Percentiles rank a stretch among this genome's conserved stretches.
Conservation (phyloP, 2,888 invertebrate species). For the Acholoe squamosa region DNA sequence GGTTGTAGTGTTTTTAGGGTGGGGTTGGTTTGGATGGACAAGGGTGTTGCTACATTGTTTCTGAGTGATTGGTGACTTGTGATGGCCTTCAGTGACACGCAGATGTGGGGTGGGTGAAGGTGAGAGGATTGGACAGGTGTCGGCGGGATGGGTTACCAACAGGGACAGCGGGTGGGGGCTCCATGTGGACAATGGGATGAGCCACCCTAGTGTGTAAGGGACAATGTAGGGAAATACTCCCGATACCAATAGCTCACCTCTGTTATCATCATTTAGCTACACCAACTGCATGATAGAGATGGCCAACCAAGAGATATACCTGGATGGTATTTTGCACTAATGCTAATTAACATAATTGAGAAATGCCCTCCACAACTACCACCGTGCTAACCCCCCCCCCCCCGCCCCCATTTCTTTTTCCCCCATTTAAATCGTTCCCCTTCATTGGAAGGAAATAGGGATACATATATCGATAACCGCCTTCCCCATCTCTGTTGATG, state of each 20-base stretch:
- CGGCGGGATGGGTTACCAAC: background rate
- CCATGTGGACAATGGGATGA: conserved; percentile 37
- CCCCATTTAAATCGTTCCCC: no score
- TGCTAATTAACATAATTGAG: no score
- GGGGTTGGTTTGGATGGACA: background rate
- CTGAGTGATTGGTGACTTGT: background rate
- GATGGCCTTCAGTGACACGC: conserved; percentile 34
- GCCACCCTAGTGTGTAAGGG: background rate
- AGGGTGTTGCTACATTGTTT: conserved; percentile 11
- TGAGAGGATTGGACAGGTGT: conserved; percentile 36
- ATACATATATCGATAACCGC: no score
- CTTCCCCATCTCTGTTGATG: no score
- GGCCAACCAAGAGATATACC: no score
- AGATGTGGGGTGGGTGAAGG: conserved; percentile 9
- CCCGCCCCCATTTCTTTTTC: no score
- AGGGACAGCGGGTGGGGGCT: background rate
- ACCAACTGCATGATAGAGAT: no score
- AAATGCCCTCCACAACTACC: no score
- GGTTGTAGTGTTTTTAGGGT: background rate
- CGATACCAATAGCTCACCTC: background rate
- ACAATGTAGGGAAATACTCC: background rate
- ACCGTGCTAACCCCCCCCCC: no score
- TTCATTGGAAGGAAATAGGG: no score
- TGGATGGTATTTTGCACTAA: no score
- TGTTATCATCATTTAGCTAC: no score